Base-by-base conservation (phyloP, 2,113 vertebrate species). In the Calidris pygmaea region DNA sequence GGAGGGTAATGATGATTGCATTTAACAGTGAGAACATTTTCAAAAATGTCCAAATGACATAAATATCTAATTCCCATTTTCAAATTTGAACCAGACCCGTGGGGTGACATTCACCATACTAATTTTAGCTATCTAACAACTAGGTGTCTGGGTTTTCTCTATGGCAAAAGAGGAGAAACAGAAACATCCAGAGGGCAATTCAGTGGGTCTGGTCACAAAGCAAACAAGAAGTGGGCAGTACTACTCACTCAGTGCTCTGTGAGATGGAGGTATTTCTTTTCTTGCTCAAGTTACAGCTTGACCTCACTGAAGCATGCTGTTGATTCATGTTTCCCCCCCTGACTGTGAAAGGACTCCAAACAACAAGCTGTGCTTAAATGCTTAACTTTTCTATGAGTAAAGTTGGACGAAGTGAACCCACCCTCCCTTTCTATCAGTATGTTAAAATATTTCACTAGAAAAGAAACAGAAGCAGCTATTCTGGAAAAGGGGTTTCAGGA, bases 401-500 rank as follows among this genome's bases (percentile, higher is more conserved):
- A 91, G 77, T 10, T 72, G 74, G 89, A 89, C 0, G 0, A 94
- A 87, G 63, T 72, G 16, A 66, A 87, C 43, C 14, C 47, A 71
- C 32, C 10, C 39, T 89, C 26, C 22, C 20, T 78, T 93, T 87
- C 85, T 81, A 55, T 67, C 41, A 45, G 4, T 47, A n/a, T 67
- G 37, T 63, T 93, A 87, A 96, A 95, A 85, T 82, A 78, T 78
- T 59, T 81, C 0, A 0, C 52, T 89, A 35, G 67, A 75, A 85
- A 93, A 78, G 50, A 81, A 84, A 63, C 14, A 81, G 72, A 87
- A 85, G 56, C 18, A 74, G 20, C 41, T 96, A 78, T 89, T 89
- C 70, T 85, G 75, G 85, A 87, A 89, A 89, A 89, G 56, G 13
- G 41, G 32, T 67, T 94, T 96, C 58, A 82, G 65, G n/a, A 87